phyloP scores from a whole-genome alignment of 1,140 invertebrate genomes.

The Lysiphlebus fabarum region DNA sequence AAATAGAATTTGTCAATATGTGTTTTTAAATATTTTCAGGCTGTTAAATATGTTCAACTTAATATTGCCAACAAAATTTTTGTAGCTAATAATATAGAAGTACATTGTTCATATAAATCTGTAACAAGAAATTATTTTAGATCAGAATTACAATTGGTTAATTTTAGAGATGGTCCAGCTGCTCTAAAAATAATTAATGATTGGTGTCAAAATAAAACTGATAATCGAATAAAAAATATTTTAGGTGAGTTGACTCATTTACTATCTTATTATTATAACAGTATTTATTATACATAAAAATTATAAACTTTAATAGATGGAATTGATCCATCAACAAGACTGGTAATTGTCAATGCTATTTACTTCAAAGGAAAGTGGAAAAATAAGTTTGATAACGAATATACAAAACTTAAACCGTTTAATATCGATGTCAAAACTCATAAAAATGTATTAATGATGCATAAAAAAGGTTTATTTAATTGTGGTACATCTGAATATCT shows the following conservation, averaged over 20 bases:
- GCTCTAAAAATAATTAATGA: constrained; percentile 61
- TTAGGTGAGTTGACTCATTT: too few species aligned
- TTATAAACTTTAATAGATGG: background rate
- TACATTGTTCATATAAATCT: constrained; percentile 5
- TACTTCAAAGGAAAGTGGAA: constrained; percentile 71
- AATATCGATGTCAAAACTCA: constrained; percentile 42
- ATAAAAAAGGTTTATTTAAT: constrained; percentile 40
- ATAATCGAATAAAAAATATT: constrained; percentile 68
- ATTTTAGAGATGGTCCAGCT: constrained; percentile 53
- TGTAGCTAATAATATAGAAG: constrained; percentile 51
- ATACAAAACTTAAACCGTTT: constrained; percentile 49
- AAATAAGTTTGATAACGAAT: constrained; percentile 41
- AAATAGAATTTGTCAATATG: constrained; percentile 13
- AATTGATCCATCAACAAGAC: constrained; percentile 48
- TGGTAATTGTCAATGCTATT: constrained; percentile 78
- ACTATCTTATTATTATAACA: too few species aligned
- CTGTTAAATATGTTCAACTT: constrained; percentile 52
- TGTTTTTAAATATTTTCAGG: constrained; percentile 32
- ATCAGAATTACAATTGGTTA: constrained; percentile 55
- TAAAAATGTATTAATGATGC: constrained; percentile 55
- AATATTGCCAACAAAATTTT: constrained; percentile 66
- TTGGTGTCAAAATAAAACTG: constrained; percentile 72
- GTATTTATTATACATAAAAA: too few species aligned
- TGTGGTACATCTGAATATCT: constrained; percentile 40
- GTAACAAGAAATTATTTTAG: constrained; percentile 43